Base-by-base conservation (phyloP, 2,113 vertebrate species). In the Urocynchramus pylzowi region DNA sequence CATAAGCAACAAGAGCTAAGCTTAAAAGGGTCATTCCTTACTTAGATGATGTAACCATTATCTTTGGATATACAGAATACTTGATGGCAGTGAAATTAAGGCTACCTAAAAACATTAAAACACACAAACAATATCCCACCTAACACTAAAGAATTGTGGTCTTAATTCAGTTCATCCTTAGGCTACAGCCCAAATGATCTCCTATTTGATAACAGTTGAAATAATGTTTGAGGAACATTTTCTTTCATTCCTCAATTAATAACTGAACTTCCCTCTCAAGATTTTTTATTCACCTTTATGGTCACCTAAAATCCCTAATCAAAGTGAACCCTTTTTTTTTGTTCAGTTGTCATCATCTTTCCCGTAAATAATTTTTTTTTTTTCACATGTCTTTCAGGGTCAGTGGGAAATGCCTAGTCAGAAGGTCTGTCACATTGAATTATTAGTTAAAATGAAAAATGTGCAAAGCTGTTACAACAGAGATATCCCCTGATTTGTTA, bases 111-210 rank as follows among this genome's bases (percentile, higher is more conserved):
- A 85, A 27, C 2, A 50, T 49, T 65, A 47, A 53, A 84, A 30
- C 6, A 80, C 67, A 52, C 7, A 70, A 91, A 42, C 1, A 14
- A 50, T 74, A 14, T 4, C 4, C 3, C 15, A 42, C 16, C 27
- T 10, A 28, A 39, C 1, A 3, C 16, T 33, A 64, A 90, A 56
- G 10, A 63, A 15, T 3, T 1, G 0, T 53, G 7, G 3, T 61
- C 30, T 76, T 79, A 17, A 41, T 69, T 93, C 11, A 41, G 2
- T 71, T 64, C 50, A 28, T 27, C 39, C 8, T 5, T 49, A 52
- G 26, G 8, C 20, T 77, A 50, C 28, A 71, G 8, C 22, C 52
- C 44, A 74, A 71, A 79, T 47, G 13, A 41, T 56, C 23, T 83
- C 92, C 16, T 18, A 16, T 41, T 42, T 83, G 2, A 23, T 65